These are phyloP conservation scores for Halyomorpha halys DNA, from an alignment of 1,140 invertebrate genomes.

Conservation along the genomic window DNA sequence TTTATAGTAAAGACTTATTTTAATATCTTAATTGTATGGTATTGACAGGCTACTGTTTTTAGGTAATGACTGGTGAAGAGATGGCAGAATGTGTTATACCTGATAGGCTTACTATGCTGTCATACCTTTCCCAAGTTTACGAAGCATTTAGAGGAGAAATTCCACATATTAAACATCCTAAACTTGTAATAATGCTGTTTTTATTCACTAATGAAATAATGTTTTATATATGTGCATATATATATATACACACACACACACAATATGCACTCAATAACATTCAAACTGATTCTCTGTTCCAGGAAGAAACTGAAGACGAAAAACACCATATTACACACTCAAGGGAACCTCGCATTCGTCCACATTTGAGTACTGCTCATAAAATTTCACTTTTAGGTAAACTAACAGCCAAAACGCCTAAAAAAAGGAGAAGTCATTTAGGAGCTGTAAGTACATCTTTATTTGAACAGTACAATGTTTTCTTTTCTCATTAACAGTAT, in stretches of 20 bases:
- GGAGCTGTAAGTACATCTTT: slow-evolving; percentile 20
- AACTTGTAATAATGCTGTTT: slow-evolving; percentile 42
- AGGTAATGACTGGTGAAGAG: slow-evolving; percentile 69
- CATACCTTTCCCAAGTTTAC: slow-evolving; percentile 79
- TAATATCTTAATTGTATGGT: neutral
- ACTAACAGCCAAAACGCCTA: slow-evolving; percentile 26
- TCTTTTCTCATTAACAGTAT: too few species aligned
- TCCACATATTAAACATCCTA: slow-evolving; percentile 65
- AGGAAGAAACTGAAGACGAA: slow-evolving; percentile 29
- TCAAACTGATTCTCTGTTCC: slow-evolving; percentile 1
- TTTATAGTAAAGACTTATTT: too few species aligned
- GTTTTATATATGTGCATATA: too few species aligned
- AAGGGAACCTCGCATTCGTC: slow-evolving; percentile 18
- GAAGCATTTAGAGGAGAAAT: slow-evolving; percentile 72
- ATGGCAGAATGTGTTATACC: slow-evolving; percentile 58
- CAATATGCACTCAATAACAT: neutral
- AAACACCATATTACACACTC: slow-evolving; percentile 18
- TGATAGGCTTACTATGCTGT: slow-evolving; percentile 65
- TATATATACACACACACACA: too few species aligned
- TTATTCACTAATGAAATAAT: too few species aligned
- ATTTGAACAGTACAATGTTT: neutral
- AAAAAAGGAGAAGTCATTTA: slow-evolving; percentile 23
- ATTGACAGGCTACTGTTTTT: slow-evolving; percentile 27
- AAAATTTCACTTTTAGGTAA: slow-evolving; percentile 37
- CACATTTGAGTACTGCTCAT: slow-evolving; percentile 37